These are phyloP conservation scores for Myotis yumanensis DNA, from an alignment of 2,113 vertebrate genomes.

Conservation along the genomic window DNA sequence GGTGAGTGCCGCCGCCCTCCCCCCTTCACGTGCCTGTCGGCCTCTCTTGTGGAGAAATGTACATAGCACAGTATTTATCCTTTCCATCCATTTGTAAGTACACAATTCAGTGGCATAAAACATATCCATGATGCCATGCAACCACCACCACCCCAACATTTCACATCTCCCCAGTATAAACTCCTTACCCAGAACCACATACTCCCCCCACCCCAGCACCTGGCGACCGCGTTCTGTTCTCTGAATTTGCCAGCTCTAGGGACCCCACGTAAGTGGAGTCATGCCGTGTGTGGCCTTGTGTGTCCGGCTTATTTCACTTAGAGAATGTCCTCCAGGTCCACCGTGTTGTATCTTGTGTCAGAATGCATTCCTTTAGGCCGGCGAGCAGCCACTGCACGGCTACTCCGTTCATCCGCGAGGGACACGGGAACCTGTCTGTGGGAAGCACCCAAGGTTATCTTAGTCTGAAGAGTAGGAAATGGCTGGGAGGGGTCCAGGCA, in stretches of 20 bases:
- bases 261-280: background rate
- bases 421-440: background rate
- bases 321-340: background rate
- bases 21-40: accelerated
- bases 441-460: background rate
- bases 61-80: accelerated
- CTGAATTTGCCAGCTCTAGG: too few relatives aligned
- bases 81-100: background rate
- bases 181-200: background rate
- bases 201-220: background rate
- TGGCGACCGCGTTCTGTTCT: too few relatives aligned
- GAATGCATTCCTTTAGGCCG: background rate
- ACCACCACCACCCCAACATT: too few relatives aligned
- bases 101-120: background rate
- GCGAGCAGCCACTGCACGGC: accelerated
- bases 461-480: background rate
- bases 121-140: background rate
- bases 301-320: background rate
- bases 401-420: accelerated
- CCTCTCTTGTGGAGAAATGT: background rate
- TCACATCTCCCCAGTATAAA: background rate
- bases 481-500: background rate
- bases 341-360: accelerated
- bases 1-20: slow-evolving; percentile 57
- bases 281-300: background rate